A percentile compares a stretch with the other conserved stretches of the same genome.
phyloP scores from a whole-genome alignment of 2,797 vertebrate species.

The Prionace glauca region DNA sequence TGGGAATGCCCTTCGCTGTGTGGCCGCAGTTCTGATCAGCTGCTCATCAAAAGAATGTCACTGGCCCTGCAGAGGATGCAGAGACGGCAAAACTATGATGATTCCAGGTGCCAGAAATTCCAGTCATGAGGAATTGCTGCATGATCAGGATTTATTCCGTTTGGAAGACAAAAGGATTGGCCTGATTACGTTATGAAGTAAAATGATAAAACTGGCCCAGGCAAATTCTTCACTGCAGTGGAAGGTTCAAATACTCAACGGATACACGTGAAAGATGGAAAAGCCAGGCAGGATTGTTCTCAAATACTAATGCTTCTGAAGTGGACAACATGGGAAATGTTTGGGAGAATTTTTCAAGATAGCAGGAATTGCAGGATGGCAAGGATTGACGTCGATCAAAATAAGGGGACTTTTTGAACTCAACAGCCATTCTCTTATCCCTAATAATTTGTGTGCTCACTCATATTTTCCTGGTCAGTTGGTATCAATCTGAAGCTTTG shows the following conservation, averaged over 20 bases:
- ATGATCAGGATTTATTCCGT: neutral
- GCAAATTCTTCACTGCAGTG: neutral
- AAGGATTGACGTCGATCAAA: neutral
- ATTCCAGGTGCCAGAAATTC: neutral
- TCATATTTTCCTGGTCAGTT: conserved; percentile 2
- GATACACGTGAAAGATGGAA: neutral
- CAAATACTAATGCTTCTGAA: neutral
- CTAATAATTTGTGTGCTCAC: neutral
- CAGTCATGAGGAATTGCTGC: neutral
- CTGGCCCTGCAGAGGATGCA: neutral
- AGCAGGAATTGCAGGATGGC: neutral
- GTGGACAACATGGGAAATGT: neutral
- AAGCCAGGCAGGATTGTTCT: neutral
- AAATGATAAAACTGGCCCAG: neutral
- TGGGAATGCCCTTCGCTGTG: neutral
- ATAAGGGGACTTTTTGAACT: neutral
- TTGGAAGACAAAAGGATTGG: neutral
- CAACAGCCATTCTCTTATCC: neutral
- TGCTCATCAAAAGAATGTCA: neutral
- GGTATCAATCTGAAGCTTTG: neutral
- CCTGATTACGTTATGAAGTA: neutral
- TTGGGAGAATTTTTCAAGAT: neutral
- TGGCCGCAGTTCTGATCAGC: neutral
- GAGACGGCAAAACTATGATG: neutral
- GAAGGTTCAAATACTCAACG: neutral